Percentiles rank a stretch among this genome's conserved stretches.
These are phyloP conservation scores for Microhierax caerulescens DNA, from an alignment of 2,797 vertebrate genomes.

Conservation along the genomic window DNA sequence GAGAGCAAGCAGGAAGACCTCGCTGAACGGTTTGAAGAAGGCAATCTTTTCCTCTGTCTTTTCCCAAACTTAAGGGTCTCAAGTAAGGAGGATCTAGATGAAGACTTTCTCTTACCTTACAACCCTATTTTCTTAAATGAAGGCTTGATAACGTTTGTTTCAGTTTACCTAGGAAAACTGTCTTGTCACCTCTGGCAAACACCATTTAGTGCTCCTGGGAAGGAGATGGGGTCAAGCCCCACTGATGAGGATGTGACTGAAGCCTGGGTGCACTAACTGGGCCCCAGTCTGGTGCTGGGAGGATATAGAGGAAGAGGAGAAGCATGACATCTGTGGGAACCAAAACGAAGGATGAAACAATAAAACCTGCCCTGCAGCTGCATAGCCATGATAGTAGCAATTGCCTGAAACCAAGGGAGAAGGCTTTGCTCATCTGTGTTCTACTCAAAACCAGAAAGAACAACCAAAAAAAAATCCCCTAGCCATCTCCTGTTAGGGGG, in stretches of 20 bases:
- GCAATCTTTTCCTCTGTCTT: not conserved
- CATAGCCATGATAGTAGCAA: not conserved
- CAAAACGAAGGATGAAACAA: not conserved
- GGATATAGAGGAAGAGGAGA: not conserved
- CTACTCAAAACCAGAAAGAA: not conserved
- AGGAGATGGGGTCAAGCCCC: not conserved
- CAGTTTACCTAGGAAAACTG: not conserved
- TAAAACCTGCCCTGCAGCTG: not conserved
- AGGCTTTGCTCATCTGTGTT: not conserved
- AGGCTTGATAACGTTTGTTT: not conserved
- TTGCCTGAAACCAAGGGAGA: not conserved
- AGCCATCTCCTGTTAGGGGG: not conserved
- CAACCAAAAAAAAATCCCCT: not conserved
- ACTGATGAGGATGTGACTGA: not conserved
- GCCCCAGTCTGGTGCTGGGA: not conserved
- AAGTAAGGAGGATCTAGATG: not conserved
- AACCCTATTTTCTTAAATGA: not conserved
- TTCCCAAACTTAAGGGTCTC: not conserved
- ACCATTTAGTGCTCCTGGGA: not conserved
- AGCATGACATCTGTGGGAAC: not conserved
- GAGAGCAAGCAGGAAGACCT: not conserved
- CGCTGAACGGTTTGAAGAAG: not conserved
- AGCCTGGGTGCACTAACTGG: not conserved
- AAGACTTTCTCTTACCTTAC: not conserved
- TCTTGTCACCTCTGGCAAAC: not conserved